Conservation (phyloP, 2,113 vertebrate genomes). For the Myotis davidii region DNA sequence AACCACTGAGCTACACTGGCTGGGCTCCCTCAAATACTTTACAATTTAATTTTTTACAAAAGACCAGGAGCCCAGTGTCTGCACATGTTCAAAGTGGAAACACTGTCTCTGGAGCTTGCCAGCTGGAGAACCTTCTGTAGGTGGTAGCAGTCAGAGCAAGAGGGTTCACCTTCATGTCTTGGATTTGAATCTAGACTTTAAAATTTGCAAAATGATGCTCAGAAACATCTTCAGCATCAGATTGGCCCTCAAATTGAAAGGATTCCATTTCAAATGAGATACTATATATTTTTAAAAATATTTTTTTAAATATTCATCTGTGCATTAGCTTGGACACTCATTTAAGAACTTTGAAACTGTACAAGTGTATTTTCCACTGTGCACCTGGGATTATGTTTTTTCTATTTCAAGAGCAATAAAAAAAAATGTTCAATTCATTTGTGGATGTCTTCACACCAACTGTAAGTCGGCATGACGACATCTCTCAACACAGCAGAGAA, state of each 20-base stretch:
- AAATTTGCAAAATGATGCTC: neutral
- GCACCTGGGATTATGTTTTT: neutral
- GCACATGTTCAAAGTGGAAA: neutral
- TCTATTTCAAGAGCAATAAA: neutral
- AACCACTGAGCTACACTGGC: no score
- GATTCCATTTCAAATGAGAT: slow-evolving; percentile 22
- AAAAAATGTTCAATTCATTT: neutral
- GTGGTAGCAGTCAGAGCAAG: neutral
- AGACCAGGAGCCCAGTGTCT: neutral
- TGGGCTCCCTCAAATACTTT: neutral
- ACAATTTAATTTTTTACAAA: neutral
- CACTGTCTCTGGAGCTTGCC: neutral
- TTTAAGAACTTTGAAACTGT: neutral
- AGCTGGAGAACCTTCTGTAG: neutral
- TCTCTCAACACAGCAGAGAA: slow-evolving; percentile 6
- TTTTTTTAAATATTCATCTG: neutral
- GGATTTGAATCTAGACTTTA: neutral
- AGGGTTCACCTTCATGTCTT: neutral
- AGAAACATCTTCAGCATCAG: neutral
- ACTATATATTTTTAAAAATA: neutral
- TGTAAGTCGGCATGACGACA: neutral
- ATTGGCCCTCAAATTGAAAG: neutral
- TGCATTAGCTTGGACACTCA: neutral
- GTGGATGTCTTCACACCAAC: slow-evolving; percentile 2
- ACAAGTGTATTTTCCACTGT: neutral